These are phyloP conservation scores for Temnothorax longispinosus DNA, from an alignment of 1,140 invertebrate species.

Conservation along the genomic window DNA sequence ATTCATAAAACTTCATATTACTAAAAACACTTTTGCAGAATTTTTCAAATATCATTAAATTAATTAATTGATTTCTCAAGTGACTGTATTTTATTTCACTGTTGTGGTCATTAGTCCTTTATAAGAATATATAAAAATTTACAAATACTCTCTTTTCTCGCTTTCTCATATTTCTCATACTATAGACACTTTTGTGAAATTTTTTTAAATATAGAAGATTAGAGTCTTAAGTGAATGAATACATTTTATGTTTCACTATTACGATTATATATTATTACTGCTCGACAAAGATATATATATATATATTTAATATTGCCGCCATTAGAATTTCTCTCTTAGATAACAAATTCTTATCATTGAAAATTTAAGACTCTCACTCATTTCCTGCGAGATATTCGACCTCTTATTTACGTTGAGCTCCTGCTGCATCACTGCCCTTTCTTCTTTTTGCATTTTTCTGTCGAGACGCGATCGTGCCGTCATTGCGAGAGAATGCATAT, in stretches of 20 bases:
- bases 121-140: background rate
- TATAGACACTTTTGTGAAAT: background rate
- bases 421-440: background rate
- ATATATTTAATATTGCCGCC: background rate
- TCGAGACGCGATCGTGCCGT: conserved; percentile 53
- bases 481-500: conserved; percentile 54
- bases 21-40: background rate
- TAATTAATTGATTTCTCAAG: background rate
- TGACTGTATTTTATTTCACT: background rate
- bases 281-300: background rate
- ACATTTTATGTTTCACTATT: background rate
- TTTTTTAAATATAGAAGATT: background rate
- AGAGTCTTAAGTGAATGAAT: background rate
- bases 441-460: conserved; percentile 49
- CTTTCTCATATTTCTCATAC: background rate
- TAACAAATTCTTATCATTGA: background rate
- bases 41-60: background rate
- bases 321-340: background rate
- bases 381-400: conserved; percentile 11
- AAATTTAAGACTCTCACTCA: conserved; percentile 9
- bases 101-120: background rate
- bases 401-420: background rate
- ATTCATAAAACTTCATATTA: background rate
- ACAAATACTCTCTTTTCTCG: background rate
- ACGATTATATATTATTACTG: background rate